A percentile compares a stretch with the other conserved stretches of the same genome.
phyloP scores from a whole-genome alignment of 2,797 vertebrate species.

The Rhinichthys osculus region DNA sequence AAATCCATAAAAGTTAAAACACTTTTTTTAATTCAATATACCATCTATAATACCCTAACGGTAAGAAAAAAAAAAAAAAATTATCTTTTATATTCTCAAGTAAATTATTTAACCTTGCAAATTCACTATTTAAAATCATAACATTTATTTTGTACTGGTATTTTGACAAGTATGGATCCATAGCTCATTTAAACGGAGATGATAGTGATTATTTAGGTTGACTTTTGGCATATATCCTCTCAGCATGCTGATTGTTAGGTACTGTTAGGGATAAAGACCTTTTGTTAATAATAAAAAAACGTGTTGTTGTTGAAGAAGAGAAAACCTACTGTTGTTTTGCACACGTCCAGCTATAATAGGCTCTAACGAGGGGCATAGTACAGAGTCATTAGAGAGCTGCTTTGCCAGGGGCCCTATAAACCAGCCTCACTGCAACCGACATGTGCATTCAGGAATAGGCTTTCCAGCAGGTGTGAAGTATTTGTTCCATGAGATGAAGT shows the following conservation, averaged over 20 bases:
- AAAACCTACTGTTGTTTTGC: slow-evolving; percentile 48
- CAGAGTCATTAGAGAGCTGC: slow-evolving; percentile 43
- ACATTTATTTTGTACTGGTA: not conserved
- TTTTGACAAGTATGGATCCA: not conserved
- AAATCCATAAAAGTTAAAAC: not conserved
- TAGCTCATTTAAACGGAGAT: slow-evolving; percentile 4
- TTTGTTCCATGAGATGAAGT: slow-evolving; percentile 7
- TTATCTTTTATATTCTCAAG: not conserved
- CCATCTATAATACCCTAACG: not conserved
- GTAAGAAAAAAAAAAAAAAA: no score
- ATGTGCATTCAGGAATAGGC: slow-evolving; percentile 13
- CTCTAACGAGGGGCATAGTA: slow-evolving; percentile 47
- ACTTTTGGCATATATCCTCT: not conserved
- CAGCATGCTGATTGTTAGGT: slow-evolving; percentile 7
- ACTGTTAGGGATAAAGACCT: slow-evolving; percentile 15
- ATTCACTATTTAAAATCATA: not conserved
- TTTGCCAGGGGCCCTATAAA: slow-evolving; percentile 45
- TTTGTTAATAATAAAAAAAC: slow-evolving; percentile 46
- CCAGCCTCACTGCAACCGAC: slow-evolving; percentile 12
- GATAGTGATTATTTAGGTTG: slow-evolving; percentile 8
- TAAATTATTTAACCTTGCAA: not conserved
- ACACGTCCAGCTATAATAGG: slow-evolving; percentile 24
- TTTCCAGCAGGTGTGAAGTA: slow-evolving; percentile 45
- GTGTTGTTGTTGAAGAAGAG: slow-evolving; percentile 19
- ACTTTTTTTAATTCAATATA: not conserved